Base-by-base conservation (phyloP, 2,888 invertebrate genomes). In the Linyphia triangularis region DNA sequence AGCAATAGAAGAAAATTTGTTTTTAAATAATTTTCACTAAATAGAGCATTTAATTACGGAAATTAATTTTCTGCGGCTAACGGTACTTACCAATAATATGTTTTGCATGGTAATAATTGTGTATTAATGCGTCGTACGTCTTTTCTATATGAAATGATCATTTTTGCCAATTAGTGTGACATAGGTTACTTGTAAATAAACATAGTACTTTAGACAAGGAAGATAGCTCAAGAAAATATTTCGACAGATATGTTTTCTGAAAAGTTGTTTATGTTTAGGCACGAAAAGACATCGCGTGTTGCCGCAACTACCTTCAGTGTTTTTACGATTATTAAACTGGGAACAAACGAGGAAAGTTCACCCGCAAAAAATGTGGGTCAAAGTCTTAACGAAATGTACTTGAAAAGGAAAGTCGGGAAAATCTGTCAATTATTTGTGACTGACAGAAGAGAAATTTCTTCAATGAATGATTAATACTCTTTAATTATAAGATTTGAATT, bases 321-420 rank as follows among this genome's bases (percentile, higher is more conserved):
- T 24, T 24, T 63, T 63, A 24, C 28, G 1, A 43, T 26, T 22
- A 26, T 63, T 24, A 33, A 10, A 22, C 57, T 24, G 24, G 4
- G 24, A 63, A 63, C 63, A 26, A 28, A 43, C 28, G 72, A 51
- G 72, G 72, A 72, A 72, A 72, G 26, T 43, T 26, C 51, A 51
- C n/a, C 13, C 28, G 10, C 19, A 6, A 7, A 28, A 67, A 72
- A 69, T 51, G 10, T 72, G n/a, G 72, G 72, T 72, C 72, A 72
- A 51, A 72, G 72, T 19, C 72, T 51, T 72, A 51, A 72, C 26
- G 26, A 26, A 16, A 51, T 9, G 28, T 5, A 28, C 16, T 51
- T 51, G 43, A 51, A 28, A 26, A 72, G 72, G 72, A 72, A 72
- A 51, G n/a, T 72, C 19, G 19, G 51, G 9, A 26, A 51, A 13